Evolutionary conservation across 1,140 invertebrate genomes (phyloP).

Genomic region (Drosophila seguyi): DNA sequence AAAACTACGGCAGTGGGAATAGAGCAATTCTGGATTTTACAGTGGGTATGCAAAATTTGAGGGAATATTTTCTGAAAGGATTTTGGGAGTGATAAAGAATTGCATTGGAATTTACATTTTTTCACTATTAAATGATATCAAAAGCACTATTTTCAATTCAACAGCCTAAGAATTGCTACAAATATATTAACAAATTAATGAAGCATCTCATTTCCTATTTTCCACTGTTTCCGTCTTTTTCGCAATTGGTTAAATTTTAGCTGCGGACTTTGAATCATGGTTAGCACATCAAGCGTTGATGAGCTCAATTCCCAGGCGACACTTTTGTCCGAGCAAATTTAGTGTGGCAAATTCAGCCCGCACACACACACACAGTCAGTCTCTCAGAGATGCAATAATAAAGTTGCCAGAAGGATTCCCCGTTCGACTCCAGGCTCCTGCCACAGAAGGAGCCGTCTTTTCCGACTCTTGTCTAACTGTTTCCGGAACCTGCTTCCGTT

Average conservation of each 20-base stretch:
- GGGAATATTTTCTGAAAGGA: neutral
- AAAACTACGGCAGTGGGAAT: conserved; percentile 34
- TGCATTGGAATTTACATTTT: neutral
- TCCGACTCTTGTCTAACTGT: conserved; percentile 51
- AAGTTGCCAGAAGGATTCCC: conserved; percentile 57
- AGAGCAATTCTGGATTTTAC: conserved; percentile 18
- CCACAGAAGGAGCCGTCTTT: conserved; percentile 29
- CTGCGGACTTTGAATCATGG: conserved; percentile 75
- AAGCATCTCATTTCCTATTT: conserved; percentile 17
- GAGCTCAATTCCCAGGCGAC: conserved; percentile 78
- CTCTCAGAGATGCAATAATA: conserved; percentile 61
- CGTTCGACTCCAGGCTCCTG: conserved; percentile 1
- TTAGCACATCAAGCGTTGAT: conserved; percentile 71
- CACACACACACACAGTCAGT: conserved; percentile 16
- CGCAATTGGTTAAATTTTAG: conserved; percentile 63
- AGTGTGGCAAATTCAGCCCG: conserved; percentile 71
- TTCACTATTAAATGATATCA: no score
- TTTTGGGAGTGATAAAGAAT: neutral
- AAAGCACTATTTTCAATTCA: neutral
- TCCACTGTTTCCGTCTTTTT: conserved; percentile 18
- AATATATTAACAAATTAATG: neutral
- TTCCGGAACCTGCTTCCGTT: conserved; percentile 63
- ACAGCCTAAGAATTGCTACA: neutral
- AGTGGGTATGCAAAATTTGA: conserved; percentile 1
- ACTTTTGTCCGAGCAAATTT: conserved; percentile 81